Evolutionary conservation across 2,113 vertebrate genomes (phyloP).

Genomic region (Nestor notabilis): DNA sequence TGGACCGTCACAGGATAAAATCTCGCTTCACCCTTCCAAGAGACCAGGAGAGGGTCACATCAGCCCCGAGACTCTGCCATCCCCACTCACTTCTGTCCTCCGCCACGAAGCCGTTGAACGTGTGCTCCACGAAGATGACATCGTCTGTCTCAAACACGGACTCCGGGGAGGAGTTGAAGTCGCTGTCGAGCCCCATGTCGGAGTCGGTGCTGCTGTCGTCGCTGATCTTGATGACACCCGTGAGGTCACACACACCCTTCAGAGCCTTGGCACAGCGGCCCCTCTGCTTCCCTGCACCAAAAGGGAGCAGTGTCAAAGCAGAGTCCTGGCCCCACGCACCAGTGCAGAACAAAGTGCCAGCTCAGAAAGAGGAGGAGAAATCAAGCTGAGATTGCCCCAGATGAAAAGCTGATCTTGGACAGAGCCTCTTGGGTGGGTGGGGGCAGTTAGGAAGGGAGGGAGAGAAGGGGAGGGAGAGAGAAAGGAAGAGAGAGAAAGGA

Average conservation of each 20-base stretch:
- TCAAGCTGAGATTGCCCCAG: background rate
- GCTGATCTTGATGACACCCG: conserved; percentile 87
- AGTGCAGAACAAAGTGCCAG: background rate
- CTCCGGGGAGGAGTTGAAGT: conserved; percentile 95
- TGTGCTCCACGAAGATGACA: conserved; percentile 87
- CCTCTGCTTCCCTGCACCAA: conserved; percentile 79
- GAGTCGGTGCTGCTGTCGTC: conserved; percentile 94
- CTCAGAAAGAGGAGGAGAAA: background rate
- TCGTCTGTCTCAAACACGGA: conserved; percentile 90
- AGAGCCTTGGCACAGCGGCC: conserved; percentile 81
- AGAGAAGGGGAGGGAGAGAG: background rate
- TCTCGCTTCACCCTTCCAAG: background rate
- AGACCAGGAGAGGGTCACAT: too few relatives aligned
- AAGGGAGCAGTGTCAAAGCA: accelerated
- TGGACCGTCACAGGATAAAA: background rate
- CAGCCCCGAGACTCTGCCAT: background rate
- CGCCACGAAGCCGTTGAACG: background rate
- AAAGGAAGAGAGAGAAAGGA: conserved; percentile 52
- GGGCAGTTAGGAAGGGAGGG: background rate
- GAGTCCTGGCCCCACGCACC: accelerated
- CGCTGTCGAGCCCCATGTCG: conserved; percentile 88
- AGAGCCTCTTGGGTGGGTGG: background rate
- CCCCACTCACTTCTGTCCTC: conserved; percentile 69
- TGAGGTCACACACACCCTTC: conserved; percentile 71
- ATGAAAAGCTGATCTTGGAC: background rate